Percentiles rank a stretch among this genome's conserved stretches.
phyloP scores from a whole-genome alignment of 2,113 vertebrate genomes.

The Catharus fuscescens region DNA sequence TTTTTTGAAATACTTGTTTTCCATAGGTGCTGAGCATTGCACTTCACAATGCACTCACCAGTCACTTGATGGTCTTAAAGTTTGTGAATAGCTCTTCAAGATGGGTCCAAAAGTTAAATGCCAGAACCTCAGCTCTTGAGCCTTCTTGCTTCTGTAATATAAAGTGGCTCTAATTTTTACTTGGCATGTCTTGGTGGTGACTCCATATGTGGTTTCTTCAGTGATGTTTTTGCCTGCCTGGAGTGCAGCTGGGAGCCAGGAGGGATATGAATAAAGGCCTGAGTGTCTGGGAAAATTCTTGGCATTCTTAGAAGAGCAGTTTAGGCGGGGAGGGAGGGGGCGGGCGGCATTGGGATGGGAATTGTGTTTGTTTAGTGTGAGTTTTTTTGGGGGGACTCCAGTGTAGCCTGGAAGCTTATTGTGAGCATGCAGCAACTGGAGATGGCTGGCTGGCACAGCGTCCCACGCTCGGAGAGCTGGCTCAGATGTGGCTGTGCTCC shows the following conservation, averaged over 20 bases:
- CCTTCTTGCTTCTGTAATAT: not conserved
- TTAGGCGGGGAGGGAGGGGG: not conserved
- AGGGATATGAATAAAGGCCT: conserved; percentile 48
- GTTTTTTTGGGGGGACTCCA: not conserved
- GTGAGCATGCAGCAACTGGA: not conserved
- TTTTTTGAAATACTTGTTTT: not conserved
- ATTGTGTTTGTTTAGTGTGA: not conserved
- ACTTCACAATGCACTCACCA: fast-evolving
- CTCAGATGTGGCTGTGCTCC: not conserved
- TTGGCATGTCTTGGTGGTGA: not conserved
- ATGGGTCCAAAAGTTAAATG: not conserved
- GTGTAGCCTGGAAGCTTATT: not conserved
- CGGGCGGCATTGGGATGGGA: not conserved
- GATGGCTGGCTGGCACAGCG: not conserved
- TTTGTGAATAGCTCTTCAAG: not conserved
- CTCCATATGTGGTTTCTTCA: conserved; percentile 9
- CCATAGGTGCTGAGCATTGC: not conserved
- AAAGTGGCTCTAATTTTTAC: not conserved
- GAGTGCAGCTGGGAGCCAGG: conserved; percentile 28
- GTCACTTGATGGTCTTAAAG: not conserved
- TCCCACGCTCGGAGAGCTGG: not conserved
- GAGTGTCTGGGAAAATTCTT: conserved; percentile 79
- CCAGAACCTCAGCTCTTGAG: not conserved
- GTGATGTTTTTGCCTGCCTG: conserved; percentile 35
- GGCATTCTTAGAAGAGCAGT: conserved; percentile 55